Conservation (phyloP, 2,888 invertebrate species). For the Euplagia quadripunctaria region DNA sequence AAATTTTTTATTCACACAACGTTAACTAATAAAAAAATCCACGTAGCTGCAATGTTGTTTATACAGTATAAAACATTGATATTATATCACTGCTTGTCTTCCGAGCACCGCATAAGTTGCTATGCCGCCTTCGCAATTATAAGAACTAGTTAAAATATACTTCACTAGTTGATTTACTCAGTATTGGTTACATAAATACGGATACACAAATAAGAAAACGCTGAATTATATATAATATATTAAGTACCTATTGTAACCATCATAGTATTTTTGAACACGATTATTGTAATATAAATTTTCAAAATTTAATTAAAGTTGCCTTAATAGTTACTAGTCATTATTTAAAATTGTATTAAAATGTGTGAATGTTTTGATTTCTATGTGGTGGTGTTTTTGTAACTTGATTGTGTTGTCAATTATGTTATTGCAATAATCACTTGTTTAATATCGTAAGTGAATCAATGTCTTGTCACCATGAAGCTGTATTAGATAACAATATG, state of each 20-base stretch:
- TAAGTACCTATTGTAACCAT: constrained; percentile 37
- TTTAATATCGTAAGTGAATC: constrained; percentile 15
- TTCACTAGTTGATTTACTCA: not conserved
- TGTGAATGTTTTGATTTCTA: constrained; percentile 31
- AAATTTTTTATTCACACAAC: not conserved
- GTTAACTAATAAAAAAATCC: not conserved
- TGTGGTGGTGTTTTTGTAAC: constrained; percentile 12
- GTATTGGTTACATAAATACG: constrained; percentile 21
- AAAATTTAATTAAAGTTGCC: constrained; percentile 64
- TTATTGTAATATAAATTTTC: constrained; percentile 43
- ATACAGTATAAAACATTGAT: too few relatives aligned
- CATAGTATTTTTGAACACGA: constrained; percentile 51
- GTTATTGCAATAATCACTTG: constrained; percentile 28
- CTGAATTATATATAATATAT: constrained; percentile 26
- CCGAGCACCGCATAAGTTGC: constrained; percentile 3
- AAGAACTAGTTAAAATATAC: not conserved
- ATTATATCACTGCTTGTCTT: constrained; percentile 6
- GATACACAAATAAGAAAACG: constrained; percentile 22
- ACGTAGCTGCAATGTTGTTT: not conserved
- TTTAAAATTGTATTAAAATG: constrained; percentile 39
- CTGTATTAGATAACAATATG: constrained; percentile 38
- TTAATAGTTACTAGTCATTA: constrained; percentile 76
- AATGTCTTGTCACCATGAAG: constrained; percentile 28
- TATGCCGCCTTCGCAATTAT: not conserved
- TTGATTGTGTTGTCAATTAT: constrained; percentile 37